Percentiles rank a stretch among this genome's conserved stretches.
Conservation (phyloP, 2,797 vertebrate genomes). For the Pangasius macronema region DNA sequence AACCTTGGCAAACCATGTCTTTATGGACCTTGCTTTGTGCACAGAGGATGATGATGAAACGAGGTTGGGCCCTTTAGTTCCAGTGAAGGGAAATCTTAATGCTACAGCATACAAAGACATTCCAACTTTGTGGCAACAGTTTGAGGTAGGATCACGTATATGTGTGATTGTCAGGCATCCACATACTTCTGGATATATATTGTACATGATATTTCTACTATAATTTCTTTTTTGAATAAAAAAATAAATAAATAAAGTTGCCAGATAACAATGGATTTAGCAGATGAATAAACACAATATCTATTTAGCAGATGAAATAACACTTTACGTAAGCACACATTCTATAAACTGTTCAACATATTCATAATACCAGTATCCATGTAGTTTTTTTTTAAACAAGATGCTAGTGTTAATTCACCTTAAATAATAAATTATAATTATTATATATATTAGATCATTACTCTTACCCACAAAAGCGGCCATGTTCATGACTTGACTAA, state of each 20-base stretch:
- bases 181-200: neutral
- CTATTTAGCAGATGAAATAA: neutral
- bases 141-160: neutral
- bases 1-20: too few relatives aligned
- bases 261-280: neutral
- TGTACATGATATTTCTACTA: neutral
- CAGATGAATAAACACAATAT: neutral
- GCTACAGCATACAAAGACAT: too few relatives aligned
- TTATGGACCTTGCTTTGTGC: too few relatives aligned
- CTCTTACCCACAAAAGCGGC: conserved; percentile 86
- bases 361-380: neutral
- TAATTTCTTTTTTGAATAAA: too few relatives aligned
- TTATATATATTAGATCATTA: too few relatives aligned
- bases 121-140: neutral
- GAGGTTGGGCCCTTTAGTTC: neutral
- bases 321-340: neutral
- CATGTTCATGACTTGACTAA: conserved; percentile 92
- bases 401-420: neutral
- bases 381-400: neutral
- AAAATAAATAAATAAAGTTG: neutral
- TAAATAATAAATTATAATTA: too few relatives aligned
- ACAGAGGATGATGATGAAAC: neutral
- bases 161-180: neutral
- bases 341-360: neutral
- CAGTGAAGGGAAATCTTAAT: neutral